These are phyloP conservation scores for Neuroscelio doddi DNA, from an alignment of 2,888 invertebrate genomes.

Conservation along the genomic window DNA sequence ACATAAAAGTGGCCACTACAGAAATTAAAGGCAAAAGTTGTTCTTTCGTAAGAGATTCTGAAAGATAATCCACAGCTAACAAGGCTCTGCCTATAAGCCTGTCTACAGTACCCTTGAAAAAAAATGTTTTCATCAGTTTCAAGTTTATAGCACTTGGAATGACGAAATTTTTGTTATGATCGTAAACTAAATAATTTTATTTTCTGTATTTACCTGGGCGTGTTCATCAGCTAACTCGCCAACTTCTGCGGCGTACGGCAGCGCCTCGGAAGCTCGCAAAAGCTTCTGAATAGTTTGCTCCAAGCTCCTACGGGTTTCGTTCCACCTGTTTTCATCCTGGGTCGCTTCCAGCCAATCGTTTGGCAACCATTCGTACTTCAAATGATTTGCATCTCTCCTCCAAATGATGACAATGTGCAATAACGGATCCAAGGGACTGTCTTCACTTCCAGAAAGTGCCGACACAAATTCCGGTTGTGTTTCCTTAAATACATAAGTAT, in stretches of 20 bases:
- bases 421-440: constrained; percentile 78
- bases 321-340: constrained; percentile 75
- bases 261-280: constrained; percentile 81
- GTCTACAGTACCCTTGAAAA: constrained; percentile 77
- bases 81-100: constrained; percentile 79
- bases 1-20: constrained; percentile 83
- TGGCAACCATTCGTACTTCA: constrained; percentile 93
- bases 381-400: constrained; percentile 87
- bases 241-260: constrained; percentile 85
- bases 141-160: background rate
- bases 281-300: constrained; percentile 82
- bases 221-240: constrained; percentile 71
- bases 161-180: constrained; percentile 5
- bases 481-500: constrained; percentile 91
- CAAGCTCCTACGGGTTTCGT: constrained; percentile 82
- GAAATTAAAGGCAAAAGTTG: constrained; percentile 87
- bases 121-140: background rate
- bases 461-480: constrained; percentile 87
- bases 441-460: constrained; percentile 78
- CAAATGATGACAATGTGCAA: constrained; percentile 91
- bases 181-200: too few species aligned
- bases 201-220: constrained; percentile 73
- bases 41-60: constrained; percentile 82
- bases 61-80: constrained; percentile 81
- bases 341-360: constrained; percentile 75